phyloP scores from a whole-genome alignment of 2,113 vertebrate species.

The Rhinichthys klamathensis region DNA sequence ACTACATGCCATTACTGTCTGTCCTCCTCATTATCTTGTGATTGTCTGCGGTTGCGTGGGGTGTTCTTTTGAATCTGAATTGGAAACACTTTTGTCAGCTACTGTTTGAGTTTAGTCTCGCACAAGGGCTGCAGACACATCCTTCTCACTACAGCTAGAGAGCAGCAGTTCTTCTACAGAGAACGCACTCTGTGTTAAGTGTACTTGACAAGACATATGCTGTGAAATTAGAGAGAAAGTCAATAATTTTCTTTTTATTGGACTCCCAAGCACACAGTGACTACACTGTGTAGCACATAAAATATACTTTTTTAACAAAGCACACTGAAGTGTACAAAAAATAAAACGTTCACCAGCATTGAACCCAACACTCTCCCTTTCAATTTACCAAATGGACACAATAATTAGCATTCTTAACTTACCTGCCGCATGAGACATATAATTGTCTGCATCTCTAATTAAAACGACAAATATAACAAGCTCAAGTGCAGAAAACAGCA shows the following conservation, averaged over 20 bases:
- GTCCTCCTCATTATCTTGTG: constrained; percentile 51
- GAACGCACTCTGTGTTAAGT: constrained; percentile 19
- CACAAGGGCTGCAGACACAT: background rate
- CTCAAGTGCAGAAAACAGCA: constrained; percentile 25
- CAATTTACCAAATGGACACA: constrained; percentile 51
- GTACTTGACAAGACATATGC: constrained; percentile 3
- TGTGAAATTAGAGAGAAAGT: constrained; percentile 37
- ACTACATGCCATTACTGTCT: constrained; percentile 46
- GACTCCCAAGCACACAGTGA: background rate
- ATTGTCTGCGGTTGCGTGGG: constrained; percentile 48
- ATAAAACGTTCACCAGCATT: constrained; percentile 26
- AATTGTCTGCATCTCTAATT: constrained; percentile 47
- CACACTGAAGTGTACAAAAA: constrained; percentile 39
- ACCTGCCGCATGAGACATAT: constrained; percentile 41
- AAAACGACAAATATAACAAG: constrained; percentile 37
- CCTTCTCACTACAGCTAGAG: constrained; percentile 20
- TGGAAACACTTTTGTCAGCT: constrained; percentile 49
- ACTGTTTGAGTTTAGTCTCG: constrained; percentile 40
- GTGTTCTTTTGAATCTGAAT: constrained; percentile 55
- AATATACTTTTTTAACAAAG: constrained; percentile 40
- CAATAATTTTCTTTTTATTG: constrained; percentile 20
- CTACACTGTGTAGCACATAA: constrained; percentile 22
- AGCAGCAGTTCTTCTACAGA: constrained; percentile 49
- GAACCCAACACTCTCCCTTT: constrained; percentile 29
- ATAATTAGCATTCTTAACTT: constrained; percentile 49